These are phyloP conservation scores for Meloidogyne exigua DNA, from an alignment of 1,140 invertebrate species.

Conservation along the genomic window DNA sequence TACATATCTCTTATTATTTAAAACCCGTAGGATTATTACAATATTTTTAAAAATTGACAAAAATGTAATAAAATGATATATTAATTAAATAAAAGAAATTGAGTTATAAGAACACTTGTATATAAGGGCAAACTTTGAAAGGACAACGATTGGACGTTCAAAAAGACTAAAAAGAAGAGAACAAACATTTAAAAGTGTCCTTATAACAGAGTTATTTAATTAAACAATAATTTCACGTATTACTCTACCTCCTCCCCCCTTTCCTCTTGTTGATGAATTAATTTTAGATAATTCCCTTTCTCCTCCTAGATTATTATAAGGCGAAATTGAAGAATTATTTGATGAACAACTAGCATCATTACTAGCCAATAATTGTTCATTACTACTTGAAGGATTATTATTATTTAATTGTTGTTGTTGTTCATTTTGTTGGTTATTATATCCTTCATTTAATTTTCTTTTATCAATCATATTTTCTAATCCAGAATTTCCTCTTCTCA, in stretches of 20 bases:
- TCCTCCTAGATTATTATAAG: not conserved
- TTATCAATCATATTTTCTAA: not conserved
- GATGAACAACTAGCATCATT: slow-evolving; percentile 16
- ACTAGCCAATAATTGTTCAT: slow-evolving; percentile 15
- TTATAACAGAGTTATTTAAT: not conserved
- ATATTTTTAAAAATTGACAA: too few relatives aligned
- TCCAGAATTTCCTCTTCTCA: not conserved
- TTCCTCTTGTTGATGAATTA: not conserved
- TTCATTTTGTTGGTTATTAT: not conserved
- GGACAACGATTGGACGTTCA: too few relatives aligned
- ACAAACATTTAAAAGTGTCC: too few relatives aligned
- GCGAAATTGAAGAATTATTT: not conserved
- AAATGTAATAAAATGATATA: too few relatives aligned
- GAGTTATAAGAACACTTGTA: too few relatives aligned
- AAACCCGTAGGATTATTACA: too few relatives aligned
- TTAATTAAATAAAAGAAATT: too few relatives aligned
- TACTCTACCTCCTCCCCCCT: slow-evolving; percentile 7
- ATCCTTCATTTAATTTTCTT: not conserved
- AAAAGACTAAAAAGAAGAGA: too few relatives aligned
- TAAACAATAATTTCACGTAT: slow-evolving; percentile 32
- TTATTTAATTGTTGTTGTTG: not conserved
- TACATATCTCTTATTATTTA: too few relatives aligned
- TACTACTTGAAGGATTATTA: slow-evolving; percentile 10
- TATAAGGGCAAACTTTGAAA: too few relatives aligned
- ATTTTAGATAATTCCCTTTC: not conserved